Evolutionary conservation across 2,888 invertebrate species (phyloP).

Genomic region (Tribolium freemani): DNA sequence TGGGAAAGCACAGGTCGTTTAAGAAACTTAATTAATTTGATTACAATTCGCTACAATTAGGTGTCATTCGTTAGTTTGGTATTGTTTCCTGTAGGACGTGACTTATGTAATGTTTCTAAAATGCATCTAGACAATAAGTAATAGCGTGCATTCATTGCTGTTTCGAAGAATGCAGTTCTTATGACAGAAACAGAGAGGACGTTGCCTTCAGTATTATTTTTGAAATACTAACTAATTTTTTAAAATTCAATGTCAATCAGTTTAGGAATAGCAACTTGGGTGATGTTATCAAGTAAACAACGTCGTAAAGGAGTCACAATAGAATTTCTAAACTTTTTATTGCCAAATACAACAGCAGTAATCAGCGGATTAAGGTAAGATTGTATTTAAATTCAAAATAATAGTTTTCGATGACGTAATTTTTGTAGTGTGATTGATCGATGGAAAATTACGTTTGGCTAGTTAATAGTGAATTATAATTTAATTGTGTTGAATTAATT

Average conservation of each 20-base stretch:
- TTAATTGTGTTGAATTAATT: not conserved
- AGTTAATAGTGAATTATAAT: not conserved
- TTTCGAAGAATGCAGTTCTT: not conserved
- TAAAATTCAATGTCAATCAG: no score
- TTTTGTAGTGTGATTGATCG: not conserved
- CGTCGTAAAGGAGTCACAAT: no score
- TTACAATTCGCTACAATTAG: no score
- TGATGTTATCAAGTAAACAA: no score
- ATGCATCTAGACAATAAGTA: not conserved
- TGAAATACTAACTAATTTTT: no score
- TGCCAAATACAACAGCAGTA: no score
- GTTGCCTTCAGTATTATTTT: no score
- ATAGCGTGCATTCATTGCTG: not conserved
- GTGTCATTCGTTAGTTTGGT: not conserved
- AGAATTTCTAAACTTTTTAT: no score
- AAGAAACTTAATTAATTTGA: not conserved
- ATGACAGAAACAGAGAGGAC: not conserved
- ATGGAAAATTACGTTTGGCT: not conserved
- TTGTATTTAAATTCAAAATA: not conserved
- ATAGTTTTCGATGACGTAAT: not conserved
- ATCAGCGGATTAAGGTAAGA: no score
- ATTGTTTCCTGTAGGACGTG: not conserved
- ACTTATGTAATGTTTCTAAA: not conserved
- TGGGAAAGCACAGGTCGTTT: not conserved
- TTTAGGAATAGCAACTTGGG: no score